These are phyloP conservation scores for Acleris literana DNA, from an alignment of 2,888 invertebrate genomes.

Conservation along the genomic window DNA sequence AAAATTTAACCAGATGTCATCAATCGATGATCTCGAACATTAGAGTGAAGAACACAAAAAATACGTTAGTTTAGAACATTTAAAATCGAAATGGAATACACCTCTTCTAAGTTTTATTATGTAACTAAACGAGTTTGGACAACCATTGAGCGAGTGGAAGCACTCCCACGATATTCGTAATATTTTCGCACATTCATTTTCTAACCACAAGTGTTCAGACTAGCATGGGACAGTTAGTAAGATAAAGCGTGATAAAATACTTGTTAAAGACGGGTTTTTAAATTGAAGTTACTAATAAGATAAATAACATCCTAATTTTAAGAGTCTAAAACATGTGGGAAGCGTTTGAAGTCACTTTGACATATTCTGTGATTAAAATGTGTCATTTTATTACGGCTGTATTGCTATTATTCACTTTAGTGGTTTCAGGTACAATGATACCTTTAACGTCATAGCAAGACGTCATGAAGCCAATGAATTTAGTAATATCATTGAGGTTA, in stretches of 20 bases:
- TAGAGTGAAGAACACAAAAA: no score
- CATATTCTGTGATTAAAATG: constrained; percentile 11
- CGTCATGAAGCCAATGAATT: no score
- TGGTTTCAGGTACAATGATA: background rate
- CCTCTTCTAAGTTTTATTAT: constrained; percentile 25
- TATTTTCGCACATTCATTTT: constrained; percentile 26
- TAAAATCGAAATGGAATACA: constrained; percentile 13
- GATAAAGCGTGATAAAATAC: background rate
- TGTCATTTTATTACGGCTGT: constrained; percentile 11
- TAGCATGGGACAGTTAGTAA: background rate
- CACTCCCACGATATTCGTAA: constrained; percentile 27
- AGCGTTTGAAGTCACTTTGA: background rate
- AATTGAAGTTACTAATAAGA: no score
- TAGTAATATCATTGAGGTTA: no score
- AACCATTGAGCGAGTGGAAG: constrained; percentile 8
- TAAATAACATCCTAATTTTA: no score
- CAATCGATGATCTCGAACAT: no score
- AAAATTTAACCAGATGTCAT: no score
- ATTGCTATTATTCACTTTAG: background rate
- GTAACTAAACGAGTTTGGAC: constrained; percentile 26
- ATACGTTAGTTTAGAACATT: background rate
- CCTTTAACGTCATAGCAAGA: constrained; percentile 7
- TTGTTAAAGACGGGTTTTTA: no score
- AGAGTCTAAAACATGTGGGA: no score
- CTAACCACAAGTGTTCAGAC: constrained; percentile 15